Conservation (phyloP, 2,888 invertebrate genomes). For the Xanthia togata region DNA sequence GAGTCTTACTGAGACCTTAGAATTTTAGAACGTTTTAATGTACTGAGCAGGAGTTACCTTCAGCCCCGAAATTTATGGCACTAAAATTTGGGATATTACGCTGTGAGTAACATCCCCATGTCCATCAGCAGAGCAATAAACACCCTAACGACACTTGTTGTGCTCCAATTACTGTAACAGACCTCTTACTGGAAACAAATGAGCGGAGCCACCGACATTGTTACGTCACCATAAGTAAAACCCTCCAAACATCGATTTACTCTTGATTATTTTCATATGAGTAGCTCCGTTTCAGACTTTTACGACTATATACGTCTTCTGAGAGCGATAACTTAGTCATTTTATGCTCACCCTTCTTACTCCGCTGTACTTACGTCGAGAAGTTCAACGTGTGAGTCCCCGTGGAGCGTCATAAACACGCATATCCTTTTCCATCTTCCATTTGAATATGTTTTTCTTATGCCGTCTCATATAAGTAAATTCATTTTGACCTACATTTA, state of each 20-base stretch:
- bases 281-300: slow-evolving; percentile 84
- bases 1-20: neutral
- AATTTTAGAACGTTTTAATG: slow-evolving; percentile 31
- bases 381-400: slow-evolving; percentile 86
- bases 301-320: slow-evolving; percentile 88
- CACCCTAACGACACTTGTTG: slow-evolving; percentile 71
- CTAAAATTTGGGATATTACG: slow-evolving; percentile 49
- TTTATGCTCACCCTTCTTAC: slow-evolving; percentile 88
- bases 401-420: slow-evolving; percentile 85
- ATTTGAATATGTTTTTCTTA: slow-evolving; percentile 82
- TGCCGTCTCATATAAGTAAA: slow-evolving; percentile 64
- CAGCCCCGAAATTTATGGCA: slow-evolving; percentile 28
- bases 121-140: slow-evolving; percentile 68
- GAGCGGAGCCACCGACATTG: slow-evolving; percentile 55
- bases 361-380: slow-evolving; percentile 81
- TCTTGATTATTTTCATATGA: slow-evolving; percentile 89
- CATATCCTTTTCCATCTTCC: slow-evolving; percentile 85
- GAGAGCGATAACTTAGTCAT: slow-evolving; percentile 90
- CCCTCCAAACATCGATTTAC: slow-evolving; percentile 78
- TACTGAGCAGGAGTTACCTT: slow-evolving; percentile 25
- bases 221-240: slow-evolving; percentile 69
- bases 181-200: slow-evolving; percentile 60
- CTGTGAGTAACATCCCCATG: slow-evolving; percentile 43
- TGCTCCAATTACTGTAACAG: slow-evolving; percentile 65
- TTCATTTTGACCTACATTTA: slow-evolving; percentile 62